Evolutionary conservation across 2,888 invertebrate genomes (phyloP).

Genomic region (Diachrysia chrysitis): DNA sequence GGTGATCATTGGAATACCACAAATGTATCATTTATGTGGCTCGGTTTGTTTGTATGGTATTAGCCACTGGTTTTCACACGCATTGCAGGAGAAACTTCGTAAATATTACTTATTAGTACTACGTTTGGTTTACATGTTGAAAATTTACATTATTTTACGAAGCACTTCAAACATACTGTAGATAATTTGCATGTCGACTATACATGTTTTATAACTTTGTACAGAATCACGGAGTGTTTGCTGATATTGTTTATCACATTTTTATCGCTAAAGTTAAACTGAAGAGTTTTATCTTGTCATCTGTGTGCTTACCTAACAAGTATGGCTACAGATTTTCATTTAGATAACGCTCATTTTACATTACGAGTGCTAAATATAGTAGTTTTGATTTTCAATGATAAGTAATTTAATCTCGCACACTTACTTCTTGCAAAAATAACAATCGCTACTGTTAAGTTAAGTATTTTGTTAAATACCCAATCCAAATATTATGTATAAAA

Average conservation of each 20-base stretch:
- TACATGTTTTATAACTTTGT: not conserved
- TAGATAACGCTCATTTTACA: not conserved
- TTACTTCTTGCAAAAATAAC: not conserved
- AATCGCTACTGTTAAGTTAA: not conserved
- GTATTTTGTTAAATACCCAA: not conserved
- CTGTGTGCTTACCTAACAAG: conserved; percentile 19
- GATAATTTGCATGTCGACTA: not conserved
- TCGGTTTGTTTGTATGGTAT: not conserved
- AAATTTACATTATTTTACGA: not conserved
- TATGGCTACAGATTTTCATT: conserved; percentile 29
- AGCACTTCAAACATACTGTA: not conserved
- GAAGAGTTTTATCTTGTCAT: conserved; percentile 46
- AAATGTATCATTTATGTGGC: conserved; percentile 1
- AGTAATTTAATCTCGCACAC: not conserved
- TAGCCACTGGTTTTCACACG: conserved; percentile 3
- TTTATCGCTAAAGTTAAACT: conserved; percentile 50
- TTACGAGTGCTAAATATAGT: conserved; percentile 15
- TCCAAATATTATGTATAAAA: not conserved
- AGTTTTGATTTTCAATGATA: not conserved
- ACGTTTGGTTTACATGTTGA: not conserved
- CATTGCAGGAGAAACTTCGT: conserved; percentile 15
- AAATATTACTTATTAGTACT: conserved; percentile 5
- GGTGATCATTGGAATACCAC: conserved; percentile 24
- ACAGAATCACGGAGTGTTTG: conserved; percentile 16
- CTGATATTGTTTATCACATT: conserved; percentile 47